Base-by-base conservation (phyloP, 2,888 invertebrate species). In the Callyntrura guangdongensis region DNA sequence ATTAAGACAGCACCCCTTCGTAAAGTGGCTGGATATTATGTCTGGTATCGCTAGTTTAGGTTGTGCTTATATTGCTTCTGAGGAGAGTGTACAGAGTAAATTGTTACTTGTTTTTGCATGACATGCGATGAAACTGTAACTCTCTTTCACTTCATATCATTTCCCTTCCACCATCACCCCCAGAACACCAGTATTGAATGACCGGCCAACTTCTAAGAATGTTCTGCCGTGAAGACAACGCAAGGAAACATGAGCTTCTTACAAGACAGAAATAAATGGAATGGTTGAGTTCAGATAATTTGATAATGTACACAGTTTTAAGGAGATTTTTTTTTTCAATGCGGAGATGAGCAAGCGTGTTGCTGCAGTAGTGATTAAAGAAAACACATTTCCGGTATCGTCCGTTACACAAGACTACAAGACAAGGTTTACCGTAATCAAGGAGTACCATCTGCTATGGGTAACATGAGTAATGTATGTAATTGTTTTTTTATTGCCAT, bases 71-170 rank as follows among this genome's bases (percentile, higher is more conserved):
- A 53, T 11, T 53, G 53, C 36, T 36, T n/a, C n/a, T 2, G 59
- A 11, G 20, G 22, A 20, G 61, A 22, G 25, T 64, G 61, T 20
- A 20, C 1, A 64, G 61, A 82, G 87, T 67, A 88, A 69, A 69
- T 69, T 45, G 69, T 20, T 59, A 17, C 59, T 4, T 59, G 17
- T 6, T 14, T n/a, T 59, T 14, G 1, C 5, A 27, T 47, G 64
- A 89, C 89, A 89, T 79, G 89, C 89, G 79, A 89, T 83, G 53
- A 11, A 27, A 83, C 77, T 77, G 27, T 27, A 74, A 74, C 79
- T 27, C 81, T 17, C 72, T 17, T 86, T 81, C 53, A 47, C 74
- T 47, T 86, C 85, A 36, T 36, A 72, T 74, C 74, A 45, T 17
- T n/a, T 17, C 17, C 9, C 25, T 25, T n/a, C 17, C 5, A 67